These are phyloP conservation scores for Hippocampus comes DNA, from an alignment of 2,113 vertebrate genomes.

Conservation along the genomic window DNA sequence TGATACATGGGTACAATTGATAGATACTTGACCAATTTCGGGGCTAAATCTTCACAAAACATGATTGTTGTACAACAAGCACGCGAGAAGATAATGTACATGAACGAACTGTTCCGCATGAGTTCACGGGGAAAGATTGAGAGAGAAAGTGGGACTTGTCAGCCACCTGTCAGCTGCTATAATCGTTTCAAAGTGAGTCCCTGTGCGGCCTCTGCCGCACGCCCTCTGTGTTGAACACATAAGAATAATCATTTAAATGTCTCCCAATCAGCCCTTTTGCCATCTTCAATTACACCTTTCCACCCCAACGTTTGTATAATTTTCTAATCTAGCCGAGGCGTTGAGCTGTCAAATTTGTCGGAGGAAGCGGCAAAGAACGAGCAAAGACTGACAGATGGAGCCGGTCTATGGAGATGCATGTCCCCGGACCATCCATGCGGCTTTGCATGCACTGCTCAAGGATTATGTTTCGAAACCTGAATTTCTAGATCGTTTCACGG, in stretches of 20 bases:
- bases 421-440: constrained; percentile 45
- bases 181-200: constrained; percentile 83
- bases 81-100: constrained; percentile 1
- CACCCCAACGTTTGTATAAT: constrained; percentile 98
- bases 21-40: not conserved
- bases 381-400: constrained; percentile 90
- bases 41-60: not conserved
- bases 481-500: constrained; percentile 19
- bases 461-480: constrained; percentile 27
- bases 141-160: constrained; percentile 46
- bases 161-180: constrained; percentile 80
- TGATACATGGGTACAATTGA: not conserved
- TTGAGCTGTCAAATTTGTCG: constrained; percentile 62
- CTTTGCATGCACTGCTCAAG: constrained; percentile 23
- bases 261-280: constrained; percentile 96
- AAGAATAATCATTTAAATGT: constrained; percentile 96
- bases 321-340: constrained; percentile 86
- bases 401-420: constrained; percentile 69
- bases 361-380: constrained; percentile 68
- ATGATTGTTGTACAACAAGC: constrained; percentile 1
- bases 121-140: constrained; percentile 57
- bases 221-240: constrained; percentile 87
- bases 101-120: constrained; percentile 32
- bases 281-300: constrained; percentile 99
- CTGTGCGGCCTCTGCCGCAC: constrained; percentile 82